phyloP scores from a whole-genome alignment of 2,888 invertebrate genomes.

The Andrena chrysosceles region DNA sequence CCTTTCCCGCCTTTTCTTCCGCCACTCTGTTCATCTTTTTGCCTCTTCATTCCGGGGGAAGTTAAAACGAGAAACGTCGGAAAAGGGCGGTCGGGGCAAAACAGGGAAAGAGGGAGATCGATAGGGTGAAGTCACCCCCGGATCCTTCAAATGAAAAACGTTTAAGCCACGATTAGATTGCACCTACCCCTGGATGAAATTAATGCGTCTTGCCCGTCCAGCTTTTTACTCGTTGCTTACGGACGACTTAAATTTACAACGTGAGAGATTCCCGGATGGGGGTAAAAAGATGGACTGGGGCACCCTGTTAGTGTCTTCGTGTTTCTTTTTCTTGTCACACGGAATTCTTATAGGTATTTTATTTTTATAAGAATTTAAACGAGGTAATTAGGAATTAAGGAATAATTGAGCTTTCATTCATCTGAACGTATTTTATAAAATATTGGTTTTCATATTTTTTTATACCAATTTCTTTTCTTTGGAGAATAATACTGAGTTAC shows the following conservation, averaged over 20 bases:
- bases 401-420: no score
- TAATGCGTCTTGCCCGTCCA: conserved; percentile 55
- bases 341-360: conserved; percentile 12
- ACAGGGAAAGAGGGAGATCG: conserved; percentile 20
- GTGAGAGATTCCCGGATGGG: not conserved
- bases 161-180: conserved; percentile 64
- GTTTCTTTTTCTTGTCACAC: not conserved
- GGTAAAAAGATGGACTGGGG: conserved; percentile 1
- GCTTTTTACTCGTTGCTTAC: conserved; percentile 50
- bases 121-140: conserved; percentile 49
- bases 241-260: conserved; percentile 43
- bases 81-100: conserved; percentile 12
- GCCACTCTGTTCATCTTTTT: conserved; percentile 35
- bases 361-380: conserved; percentile 12
- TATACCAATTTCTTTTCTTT: not conserved
- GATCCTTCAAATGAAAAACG: conserved; percentile 63
- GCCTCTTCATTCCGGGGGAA: conserved; percentile 38
- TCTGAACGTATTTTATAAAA: no score
- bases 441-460: not conserved
- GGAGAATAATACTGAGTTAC: not conserved
- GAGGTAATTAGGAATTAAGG: not conserved
- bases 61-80: conserved; percentile 23
- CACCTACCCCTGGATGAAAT: conserved; percentile 51
- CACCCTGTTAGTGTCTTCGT: not conserved
- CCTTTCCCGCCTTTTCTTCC: conserved; percentile 10